Base-by-base conservation (phyloP, 35 echinoderm and acorn worm genomes). In the Ophioderma brevispina region DNA sequence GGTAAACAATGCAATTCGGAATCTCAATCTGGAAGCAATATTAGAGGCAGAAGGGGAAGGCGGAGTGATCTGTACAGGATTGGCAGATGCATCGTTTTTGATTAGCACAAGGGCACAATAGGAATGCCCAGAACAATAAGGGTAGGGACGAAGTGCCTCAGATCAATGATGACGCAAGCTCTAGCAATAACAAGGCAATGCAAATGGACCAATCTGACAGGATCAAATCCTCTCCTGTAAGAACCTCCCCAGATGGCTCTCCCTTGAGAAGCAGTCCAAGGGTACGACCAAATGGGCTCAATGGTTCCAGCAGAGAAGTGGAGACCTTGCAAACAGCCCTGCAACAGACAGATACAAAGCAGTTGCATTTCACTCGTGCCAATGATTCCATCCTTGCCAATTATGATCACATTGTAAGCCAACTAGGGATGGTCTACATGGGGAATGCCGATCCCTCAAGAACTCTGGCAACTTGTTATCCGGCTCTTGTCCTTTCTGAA, bases 371-470 rank as follows among this genome's bases (percentile, higher is more conserved):
- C 77, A 87, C 76, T 37, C 79, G 76, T 78, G 84, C 84, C 28
- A 84, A 92, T 33, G 30, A 77, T 1, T 41, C 55, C 11, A 79
- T 80, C 0, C 32, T 64, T 31, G 82, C 83, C 38, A 82, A 89
- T 55, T 96, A 85, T 43, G 91, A 87, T 17, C 50, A 89, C 18
- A 78, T 89, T 38, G 94, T 96, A 0, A 86, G 84, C 78, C 90
- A 89, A 37, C 86, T 96, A 17, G 94, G 94, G 31, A 70, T 92
- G 90, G 82, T 96, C 17, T 96, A 96, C 23, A 64, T 88, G 0
- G 94, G 94, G 0, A 92, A 92, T n/a, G 94, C 94, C 19, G 94
- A 96, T 63, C 94, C 94, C 0, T 96, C 94, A 25, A 43, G 90
- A 38, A 96, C 90, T 15, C 86, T 96, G 21, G 89, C 90, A 18